phyloP scores from a whole-genome alignment of 2,888 invertebrate genomes.

The Magallana nippona region DNA sequence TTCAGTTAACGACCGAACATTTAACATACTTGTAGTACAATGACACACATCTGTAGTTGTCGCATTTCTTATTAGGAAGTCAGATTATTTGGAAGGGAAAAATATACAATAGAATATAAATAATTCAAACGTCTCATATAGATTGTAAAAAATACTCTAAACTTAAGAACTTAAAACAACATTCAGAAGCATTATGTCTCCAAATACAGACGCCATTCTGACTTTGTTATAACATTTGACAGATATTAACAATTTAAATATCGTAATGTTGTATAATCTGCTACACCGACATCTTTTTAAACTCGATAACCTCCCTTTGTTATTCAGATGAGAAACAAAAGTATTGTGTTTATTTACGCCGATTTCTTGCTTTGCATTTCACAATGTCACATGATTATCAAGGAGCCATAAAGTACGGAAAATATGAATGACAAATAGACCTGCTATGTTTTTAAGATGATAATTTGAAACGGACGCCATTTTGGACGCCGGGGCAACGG shows the following conservation, averaged over 20 bases:
- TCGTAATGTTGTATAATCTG: no score
- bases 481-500: neutral
- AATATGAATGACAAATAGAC: neutral
- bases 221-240: no score
- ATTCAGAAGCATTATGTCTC: neutral
- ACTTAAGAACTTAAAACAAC: neutral
- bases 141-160: neutral
- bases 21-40: neutral
- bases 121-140: neutral
- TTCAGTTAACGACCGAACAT: neutral
- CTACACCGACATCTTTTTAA: no score
- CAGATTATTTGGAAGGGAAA: neutral
- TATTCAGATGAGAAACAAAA: no score
- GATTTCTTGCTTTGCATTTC: neutral
- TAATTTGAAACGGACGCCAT: conserved; percentile 1
- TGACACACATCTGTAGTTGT: neutral
- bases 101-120: neutral
- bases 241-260: no score
- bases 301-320: no score
- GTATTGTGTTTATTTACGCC: no score
- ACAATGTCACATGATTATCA: neutral
- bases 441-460: neutral
- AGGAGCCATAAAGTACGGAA: neutral
- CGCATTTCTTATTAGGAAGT: neutral
- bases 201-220: no score